Evolutionary conservation across 2,888 invertebrate species (phyloP).

Genomic region (Lasioglossum oenotherae): DNA sequence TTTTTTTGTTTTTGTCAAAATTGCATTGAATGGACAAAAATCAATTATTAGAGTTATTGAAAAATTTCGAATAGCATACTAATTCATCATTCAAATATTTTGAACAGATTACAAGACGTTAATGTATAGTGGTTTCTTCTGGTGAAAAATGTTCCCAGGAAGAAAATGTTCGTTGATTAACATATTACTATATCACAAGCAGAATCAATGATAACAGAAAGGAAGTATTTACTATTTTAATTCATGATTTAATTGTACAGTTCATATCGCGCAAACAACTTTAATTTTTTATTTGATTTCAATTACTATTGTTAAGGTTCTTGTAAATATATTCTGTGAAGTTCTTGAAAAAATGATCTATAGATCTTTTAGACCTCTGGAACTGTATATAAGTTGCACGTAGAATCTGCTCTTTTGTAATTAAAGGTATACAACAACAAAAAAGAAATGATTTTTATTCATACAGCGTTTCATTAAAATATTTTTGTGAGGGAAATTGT

Average conservation of each 20-base stretch:
- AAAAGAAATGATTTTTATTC: constrained; percentile 47
- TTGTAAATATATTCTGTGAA: constrained; percentile 57
- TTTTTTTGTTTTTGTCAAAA: not conserved
- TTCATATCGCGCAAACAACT: constrained; percentile 28
- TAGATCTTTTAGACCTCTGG: constrained; percentile 47
- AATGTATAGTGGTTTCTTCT: constrained; percentile 13
- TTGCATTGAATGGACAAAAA: constrained; percentile 8
- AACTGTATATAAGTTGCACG: constrained; percentile 53
- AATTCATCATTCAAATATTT: constrained; percentile 31
- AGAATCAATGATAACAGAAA: constrained; percentile 26
- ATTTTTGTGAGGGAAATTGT: constrained; percentile 35
- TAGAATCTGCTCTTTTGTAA: constrained; percentile 68
- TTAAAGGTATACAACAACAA: constrained; percentile 40
- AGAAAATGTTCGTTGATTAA: constrained; percentile 8
- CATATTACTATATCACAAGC: constrained; percentile 13
- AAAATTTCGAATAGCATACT: constrained; percentile 1
- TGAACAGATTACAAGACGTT: constrained; percentile 20
- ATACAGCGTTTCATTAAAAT: constrained; percentile 1
- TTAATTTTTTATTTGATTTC: constrained; percentile 38
- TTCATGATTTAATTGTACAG: constrained; percentile 40
- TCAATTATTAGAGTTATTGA: constrained; percentile 8
- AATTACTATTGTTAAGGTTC: constrained; percentile 38
- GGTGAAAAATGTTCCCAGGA: constrained; percentile 20
- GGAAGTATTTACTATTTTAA: constrained; percentile 23
- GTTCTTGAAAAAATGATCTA: constrained; percentile 46